Percentiles rank a stretch among this genome's conserved stretches.
Evolutionary conservation across 2,113 vertebrate genomes (phyloP).

Genomic region (Bujurquina vittata): DNA sequence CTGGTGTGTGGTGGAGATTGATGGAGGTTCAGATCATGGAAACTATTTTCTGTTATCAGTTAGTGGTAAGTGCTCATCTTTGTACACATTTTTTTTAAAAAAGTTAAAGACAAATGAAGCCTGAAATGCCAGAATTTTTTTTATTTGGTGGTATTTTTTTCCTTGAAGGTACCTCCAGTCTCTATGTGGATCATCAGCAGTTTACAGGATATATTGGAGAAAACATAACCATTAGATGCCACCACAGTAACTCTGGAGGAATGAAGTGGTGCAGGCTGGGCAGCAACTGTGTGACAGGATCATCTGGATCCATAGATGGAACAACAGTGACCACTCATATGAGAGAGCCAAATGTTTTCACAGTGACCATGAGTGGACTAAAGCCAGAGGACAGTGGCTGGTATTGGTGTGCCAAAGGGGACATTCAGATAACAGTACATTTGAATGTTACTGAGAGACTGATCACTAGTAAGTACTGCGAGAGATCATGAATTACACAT

Average conservation of each 20-base stretch:
- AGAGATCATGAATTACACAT: not conserved
- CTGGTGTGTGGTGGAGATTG: conserved; percentile 48
- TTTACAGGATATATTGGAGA: conserved; percentile 1
- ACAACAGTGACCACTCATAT: too few species aligned
- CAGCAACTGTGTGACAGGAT: not conserved
- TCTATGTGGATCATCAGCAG: conserved; percentile 32
- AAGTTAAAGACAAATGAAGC: too few species aligned
- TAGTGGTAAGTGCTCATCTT: too few species aligned
- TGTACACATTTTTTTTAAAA: too few species aligned
- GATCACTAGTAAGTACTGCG: conserved; percentile 1
- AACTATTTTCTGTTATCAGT: not conserved
- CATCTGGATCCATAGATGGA: not conserved
- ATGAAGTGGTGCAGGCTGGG: conserved; percentile 41
- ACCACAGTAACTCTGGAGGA: not conserved
- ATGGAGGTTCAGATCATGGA: rapidly evolving
- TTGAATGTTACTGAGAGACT: too few species aligned
- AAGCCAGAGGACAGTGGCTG: too few species aligned
- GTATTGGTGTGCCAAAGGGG: too few species aligned
- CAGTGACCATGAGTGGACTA: too few species aligned
- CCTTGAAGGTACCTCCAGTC: conserved; percentile 10
- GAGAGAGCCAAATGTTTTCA: too few species aligned
- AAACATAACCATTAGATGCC: not conserved
- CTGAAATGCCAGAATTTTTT: too few species aligned
- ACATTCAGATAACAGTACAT: too few species aligned
- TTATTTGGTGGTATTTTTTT: not conserved